Base-by-base conservation (phyloP, 2,888 invertebrate species). In the Tenthredo livida region DNA sequence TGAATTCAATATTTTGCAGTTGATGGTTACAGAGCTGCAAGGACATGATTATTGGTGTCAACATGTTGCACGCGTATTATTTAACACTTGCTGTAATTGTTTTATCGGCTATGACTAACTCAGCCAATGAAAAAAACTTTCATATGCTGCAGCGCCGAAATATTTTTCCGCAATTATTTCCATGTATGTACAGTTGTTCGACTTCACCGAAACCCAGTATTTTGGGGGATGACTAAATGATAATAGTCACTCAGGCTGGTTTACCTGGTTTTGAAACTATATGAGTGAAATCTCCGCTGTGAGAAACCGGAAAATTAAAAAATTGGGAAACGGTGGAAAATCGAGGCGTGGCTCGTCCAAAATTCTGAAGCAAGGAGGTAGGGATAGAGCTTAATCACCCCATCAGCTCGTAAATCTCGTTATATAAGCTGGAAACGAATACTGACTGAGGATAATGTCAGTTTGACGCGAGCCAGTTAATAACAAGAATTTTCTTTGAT, bases 401-500 rank as follows among this genome's bases (percentile, higher is more conserved):
- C 9, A 12, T 29, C n/a, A 40, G 47, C 43, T 75, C 75, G 75
- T 50, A 50, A 47, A 40, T 25, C 43, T 75, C 75, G 75, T 50
- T 75, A 47, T 0, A 47, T 1, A 7, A 47, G 17, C 54, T 50
- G 29, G 47, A 17, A 29, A 77, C 33, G 12, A 54, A 50, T 47
- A 9, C 15, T 29, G 25, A 50, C 15, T 12, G 1, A 50, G n/a
- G 29, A 50, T 75, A 25, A 77, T 29, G 50, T n/a, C 50, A 50
- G 50, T 77, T 77, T 6, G 21, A 77, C 50, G 50, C 5, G 25
- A 54, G 50, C 33, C n/a, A 17, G 33, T 50, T 54, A 37, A 77
- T n/a, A 77, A 77, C 77, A 77, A 29, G 54, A 29, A 77, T 47
- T 21, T 37, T 29, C 9, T 54, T n/a, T 33, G 77, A 54, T 77